phyloP scores from a whole-genome alignment of 2,113 vertebrate genomes.

The Proterorhinus semilunaris region DNA sequence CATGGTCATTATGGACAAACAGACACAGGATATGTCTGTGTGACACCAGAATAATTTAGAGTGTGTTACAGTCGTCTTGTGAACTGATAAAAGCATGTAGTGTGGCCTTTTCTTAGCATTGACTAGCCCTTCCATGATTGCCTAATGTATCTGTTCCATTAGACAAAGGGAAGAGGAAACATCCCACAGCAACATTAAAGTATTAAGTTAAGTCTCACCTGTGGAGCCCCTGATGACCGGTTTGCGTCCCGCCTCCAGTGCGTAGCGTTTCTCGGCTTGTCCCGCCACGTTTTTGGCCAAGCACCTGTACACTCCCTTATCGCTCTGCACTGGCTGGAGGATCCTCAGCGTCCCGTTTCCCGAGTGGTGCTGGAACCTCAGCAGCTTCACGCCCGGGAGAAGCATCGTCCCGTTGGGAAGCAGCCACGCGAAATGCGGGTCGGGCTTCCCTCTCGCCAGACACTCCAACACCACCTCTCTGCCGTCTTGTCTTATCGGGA shows the following conservation, averaged over 20 bases:
- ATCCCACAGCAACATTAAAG: too few relatives aligned
- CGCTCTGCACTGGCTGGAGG: slow-evolving; percentile 49
- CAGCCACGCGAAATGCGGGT: slow-evolving; percentile 76
- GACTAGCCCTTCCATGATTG: too few relatives aligned
- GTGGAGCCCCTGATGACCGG: slow-evolving; percentile 71
- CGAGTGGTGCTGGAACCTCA: slow-evolving; percentile 69
- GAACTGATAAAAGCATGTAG: too few relatives aligned
- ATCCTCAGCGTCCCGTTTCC: slow-evolving; percentile 74
- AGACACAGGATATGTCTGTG: too few relatives aligned
- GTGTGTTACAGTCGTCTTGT: too few relatives aligned
- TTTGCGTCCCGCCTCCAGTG: slow-evolving; percentile 74
- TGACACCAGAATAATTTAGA: too few relatives aligned
- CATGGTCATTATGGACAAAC: too few relatives aligned
- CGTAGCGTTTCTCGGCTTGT: slow-evolving; percentile 77
- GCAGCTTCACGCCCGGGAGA: slow-evolving; percentile 64
- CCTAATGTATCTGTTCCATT: too few relatives aligned
- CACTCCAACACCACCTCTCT: slow-evolving; percentile 66
- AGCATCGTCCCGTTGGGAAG: slow-evolving; percentile 75
- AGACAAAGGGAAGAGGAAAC: too few relatives aligned
- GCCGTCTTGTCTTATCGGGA: slow-evolving; percentile 70
- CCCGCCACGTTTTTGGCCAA: slow-evolving; percentile 79
- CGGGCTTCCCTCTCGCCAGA: slow-evolving; percentile 73
- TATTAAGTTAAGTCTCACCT: slow-evolving; percentile 33
- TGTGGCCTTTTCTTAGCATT: too few relatives aligned
- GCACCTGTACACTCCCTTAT: slow-evolving; percentile 79